phyloP scores from a whole-genome alignment of 2,888 invertebrate genomes.

The Sesamia inferens region DNA sequence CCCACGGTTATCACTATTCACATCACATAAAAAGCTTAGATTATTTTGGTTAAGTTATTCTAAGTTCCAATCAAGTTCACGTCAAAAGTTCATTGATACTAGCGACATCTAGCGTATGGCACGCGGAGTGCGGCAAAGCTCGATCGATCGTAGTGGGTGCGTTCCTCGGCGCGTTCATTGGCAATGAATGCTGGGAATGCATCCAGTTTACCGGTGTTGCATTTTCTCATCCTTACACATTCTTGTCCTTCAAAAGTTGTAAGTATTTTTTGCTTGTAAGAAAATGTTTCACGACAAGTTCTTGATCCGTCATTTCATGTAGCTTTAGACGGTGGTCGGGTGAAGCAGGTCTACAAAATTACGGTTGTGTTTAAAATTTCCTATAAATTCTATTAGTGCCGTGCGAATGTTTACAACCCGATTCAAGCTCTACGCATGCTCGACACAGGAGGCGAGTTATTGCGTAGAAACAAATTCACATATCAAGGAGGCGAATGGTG shows the following conservation, averaged over 20 bases:
- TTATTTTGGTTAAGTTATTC: slow-evolving; percentile 88
- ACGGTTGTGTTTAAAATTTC: slow-evolving; percentile 53
- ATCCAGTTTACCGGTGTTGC: slow-evolving; percentile 68
- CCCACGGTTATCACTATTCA: slow-evolving; percentile 82
- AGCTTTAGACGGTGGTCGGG: slow-evolving; percentile 58
- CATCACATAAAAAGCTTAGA: slow-evolving; percentile 84
- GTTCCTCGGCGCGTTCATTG: slow-evolving; percentile 75
- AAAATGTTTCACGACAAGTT: slow-evolving; percentile 78
- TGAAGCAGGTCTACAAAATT: slow-evolving; percentile 41
- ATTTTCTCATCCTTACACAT: slow-evolving; percentile 60
- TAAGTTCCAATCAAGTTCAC: slow-evolving; percentile 88
- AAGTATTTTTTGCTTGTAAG: slow-evolving; percentile 75
- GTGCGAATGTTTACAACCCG: slow-evolving; percentile 28
- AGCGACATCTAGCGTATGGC: slow-evolving; percentile 82
- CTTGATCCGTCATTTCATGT: slow-evolving; percentile 75
- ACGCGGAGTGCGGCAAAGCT: slow-evolving; percentile 82
- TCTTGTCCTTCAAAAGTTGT: slow-evolving; percentile 71
- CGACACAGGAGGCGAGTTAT: neutral
- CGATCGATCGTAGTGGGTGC: slow-evolving; percentile 80
- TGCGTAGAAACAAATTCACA: neutral
- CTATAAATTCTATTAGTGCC: slow-evolving; percentile 20
- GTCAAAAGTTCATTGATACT: slow-evolving; percentile 88
- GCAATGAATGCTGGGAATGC: slow-evolving; percentile 73
- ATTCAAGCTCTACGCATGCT: neutral
- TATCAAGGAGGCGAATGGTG: neutral